Evolutionary conservation across 2,113 vertebrate species (phyloP).

Genomic region (Malurus elegans): DNA sequence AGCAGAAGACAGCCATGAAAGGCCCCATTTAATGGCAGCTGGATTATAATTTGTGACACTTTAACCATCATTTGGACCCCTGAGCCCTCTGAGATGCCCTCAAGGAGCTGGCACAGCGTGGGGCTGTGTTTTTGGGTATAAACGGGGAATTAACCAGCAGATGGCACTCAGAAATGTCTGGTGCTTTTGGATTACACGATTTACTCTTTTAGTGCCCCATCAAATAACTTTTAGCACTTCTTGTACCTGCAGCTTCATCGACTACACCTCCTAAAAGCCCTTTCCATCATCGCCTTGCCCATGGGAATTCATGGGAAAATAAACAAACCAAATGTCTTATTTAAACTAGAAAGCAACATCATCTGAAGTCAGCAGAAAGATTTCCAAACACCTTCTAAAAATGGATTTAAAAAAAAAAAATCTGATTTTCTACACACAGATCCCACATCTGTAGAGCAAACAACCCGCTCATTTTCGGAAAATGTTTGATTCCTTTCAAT

Average conservation of each 20-base stretch:
- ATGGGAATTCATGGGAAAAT: neutral
- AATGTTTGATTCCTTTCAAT: slow-evolving; percentile 13
- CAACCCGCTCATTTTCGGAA: neutral
- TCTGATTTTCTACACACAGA: neutral
- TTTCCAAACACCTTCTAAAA: neutral
- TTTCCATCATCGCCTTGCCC: neutral
- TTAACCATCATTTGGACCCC: neutral
- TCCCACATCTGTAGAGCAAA: slow-evolving; percentile 23
- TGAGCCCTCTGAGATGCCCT: neutral
- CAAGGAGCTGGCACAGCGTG: neutral
- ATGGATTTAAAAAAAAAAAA: neutral
- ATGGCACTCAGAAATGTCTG: neutral
- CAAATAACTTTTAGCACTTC: neutral
- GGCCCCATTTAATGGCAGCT: no score
- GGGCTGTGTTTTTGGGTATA: neutral
- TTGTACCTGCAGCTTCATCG: neutral
- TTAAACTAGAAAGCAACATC: neutral
- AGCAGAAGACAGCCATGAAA: neutral
- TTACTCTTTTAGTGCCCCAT: neutral
- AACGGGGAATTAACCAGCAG: neutral
- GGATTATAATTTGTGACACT: neutral
- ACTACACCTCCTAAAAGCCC: neutral
- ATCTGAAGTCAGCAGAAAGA: neutral
- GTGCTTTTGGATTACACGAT: neutral
- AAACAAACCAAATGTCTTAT: neutral